phyloP scores from a whole-genome alignment of 53 echinoderm and acorn worm species.

The Henricia sp. region DNA sequence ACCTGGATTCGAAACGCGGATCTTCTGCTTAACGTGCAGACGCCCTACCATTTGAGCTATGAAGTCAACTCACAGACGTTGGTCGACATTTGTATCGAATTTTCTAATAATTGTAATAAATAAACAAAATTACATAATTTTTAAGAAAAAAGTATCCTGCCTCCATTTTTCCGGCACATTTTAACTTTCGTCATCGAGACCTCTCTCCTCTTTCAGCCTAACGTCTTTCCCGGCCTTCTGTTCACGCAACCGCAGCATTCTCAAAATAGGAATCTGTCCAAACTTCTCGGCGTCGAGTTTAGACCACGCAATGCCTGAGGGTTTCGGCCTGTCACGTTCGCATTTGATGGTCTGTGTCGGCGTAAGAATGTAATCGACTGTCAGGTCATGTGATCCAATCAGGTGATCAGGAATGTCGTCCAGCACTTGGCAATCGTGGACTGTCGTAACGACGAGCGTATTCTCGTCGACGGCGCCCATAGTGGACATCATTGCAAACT shows the following conservation, averaged over 20 bases:
- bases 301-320: conserved; percentile 75
- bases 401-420: conserved; percentile 80
- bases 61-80: no score
- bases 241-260: conserved; percentile 62
- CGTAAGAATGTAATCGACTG: conserved; percentile 83
- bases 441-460: conserved; percentile 82
- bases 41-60: no score
- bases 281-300: conserved; percentile 75
- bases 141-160: no score
- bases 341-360: conserved; percentile 76
- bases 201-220: conserved; percentile 48
- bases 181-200: not conserved
- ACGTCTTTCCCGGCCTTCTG: conserved; percentile 74
- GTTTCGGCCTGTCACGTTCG: conserved; percentile 33
- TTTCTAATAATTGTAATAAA: no score
- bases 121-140: no score
- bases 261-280: conserved; percentile 72
- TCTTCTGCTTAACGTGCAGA: no score
- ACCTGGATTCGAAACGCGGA: no score
- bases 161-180: no score
- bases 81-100: no score
- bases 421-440: conserved; percentile 89
- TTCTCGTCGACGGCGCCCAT: conserved; percentile 75
- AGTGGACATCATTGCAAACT: conserved; percentile 89
- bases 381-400: conserved; percentile 77